Evolutionary conservation across 2,113 vertebrate species (phyloP), one percentile per base, ranked within the genome.

Genomic region (Heloderma charlesbogerti): DNA sequence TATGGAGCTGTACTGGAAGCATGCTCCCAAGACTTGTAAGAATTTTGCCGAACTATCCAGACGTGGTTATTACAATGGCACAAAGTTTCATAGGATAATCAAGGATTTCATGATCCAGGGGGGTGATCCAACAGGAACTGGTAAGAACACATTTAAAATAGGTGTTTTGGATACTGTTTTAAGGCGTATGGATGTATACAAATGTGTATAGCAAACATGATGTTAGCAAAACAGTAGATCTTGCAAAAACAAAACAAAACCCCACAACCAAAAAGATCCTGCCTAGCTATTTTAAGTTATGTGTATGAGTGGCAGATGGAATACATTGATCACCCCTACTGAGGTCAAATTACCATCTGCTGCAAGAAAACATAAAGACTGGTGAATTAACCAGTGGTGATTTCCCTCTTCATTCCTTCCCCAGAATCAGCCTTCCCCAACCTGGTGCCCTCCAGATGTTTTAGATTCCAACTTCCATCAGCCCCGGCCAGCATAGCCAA

Each of bases 81-180:
- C 98, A 48, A 99, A 98, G 92, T 99, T 99, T 94, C 99, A 99
- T 93, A 96, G 99, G 22, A 97, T 99, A 92, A 99, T 99, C 95
- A 99, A 98, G 94, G 98, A 99, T 91, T 99, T 99, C 97, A 99
- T 99, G 99, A 98, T 99, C 88, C 99, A 99, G 84, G 98, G 99
- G 1, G 99, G 99, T 31, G 99, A 99, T 95, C 99, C 99, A 0
- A 99, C 99, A 0, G 98, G 98, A 77, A 99, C 99, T 86, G 99
- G 99, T 99, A 93, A 94, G 83, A 34, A 80, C 60, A 54, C 57
- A 0, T 27, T 66, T 2, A 4, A 3, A 25, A 1, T 51, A 13
- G 1, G 12, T 16, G 60, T 13, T 29, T 60, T 27, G 34, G n/a
- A 40, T 57, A 63, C 16, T 6, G 3, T 66, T 54, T 72, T 48